Conservation (phyloP, 2,797 vertebrate species). For the Acomys russatus region DNA sequence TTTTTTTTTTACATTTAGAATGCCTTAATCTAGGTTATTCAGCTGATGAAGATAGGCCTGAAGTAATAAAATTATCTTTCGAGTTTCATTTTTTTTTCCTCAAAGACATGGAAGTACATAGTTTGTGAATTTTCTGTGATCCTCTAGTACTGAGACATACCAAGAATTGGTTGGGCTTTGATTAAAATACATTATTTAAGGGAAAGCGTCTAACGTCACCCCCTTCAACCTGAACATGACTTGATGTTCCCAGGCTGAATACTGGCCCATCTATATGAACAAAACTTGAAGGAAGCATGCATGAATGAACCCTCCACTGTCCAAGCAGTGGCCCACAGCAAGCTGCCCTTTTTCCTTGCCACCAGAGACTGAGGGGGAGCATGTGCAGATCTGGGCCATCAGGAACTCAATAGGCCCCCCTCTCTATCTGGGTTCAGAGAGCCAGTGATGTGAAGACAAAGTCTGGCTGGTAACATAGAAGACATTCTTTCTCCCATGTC, state of each 20-base stretch:
- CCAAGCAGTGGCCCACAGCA: background rate
- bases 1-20: constrained; percentile 43
- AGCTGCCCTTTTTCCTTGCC: background rate
- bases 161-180: constrained; percentile 15
- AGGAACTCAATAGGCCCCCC: background rate
- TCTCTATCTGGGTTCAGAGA: constrained; percentile 14
- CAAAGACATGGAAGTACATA: background rate
- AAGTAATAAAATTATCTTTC: constrained; percentile 32
- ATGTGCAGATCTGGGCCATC: background rate
- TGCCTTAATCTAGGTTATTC: constrained; percentile 67
- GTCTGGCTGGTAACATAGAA: background rate
- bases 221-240: background rate
- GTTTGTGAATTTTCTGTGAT: constrained; percentile 16
- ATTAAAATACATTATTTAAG: constrained; percentile 17
- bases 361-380: background rate
- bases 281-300: background rate
- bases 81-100: constrained; percentile 45
- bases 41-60: constrained; percentile 33
- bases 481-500: background rate
- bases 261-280: background rate
- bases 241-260: background rate
- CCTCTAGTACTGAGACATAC: background rate
- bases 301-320: background rate
- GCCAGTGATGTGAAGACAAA: background rate
- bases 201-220: background rate